Base-by-base conservation (phyloP, 2,888 invertebrate genomes). In the Thumatha senex region DNA sequence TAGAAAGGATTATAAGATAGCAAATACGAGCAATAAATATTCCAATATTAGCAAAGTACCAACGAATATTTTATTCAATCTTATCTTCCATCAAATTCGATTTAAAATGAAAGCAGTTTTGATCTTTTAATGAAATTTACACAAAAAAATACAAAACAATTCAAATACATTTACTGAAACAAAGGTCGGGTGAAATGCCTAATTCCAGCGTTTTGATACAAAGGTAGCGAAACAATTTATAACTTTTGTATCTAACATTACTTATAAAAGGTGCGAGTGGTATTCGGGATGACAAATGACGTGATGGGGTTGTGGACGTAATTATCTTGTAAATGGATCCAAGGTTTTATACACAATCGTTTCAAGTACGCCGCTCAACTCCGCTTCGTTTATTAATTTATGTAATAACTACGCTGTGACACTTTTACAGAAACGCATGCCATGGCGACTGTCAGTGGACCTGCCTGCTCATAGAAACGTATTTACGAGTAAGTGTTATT, bases 241-340 rank as follows among this genome's bases (percentile, higher is more conserved):
- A 67, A 65, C 63, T 55, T 59, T 61, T 65, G 54, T 61, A 24
- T 24, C 18, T 5, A 58, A 55, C 56, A 48, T 53, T 53, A 39
- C 8, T 30, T 47, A 35, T 14, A 51, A 51, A 51, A 49, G 49
- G 44, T 39, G 40, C 31, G 49, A 45, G 35, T 30, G 39, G 34
- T 35, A 38, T 33, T 14, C 29, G 29, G 14, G 18, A 41, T 55
- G 65, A 68, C 55, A 65, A 68, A 66, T 65, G 40, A 48, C 50
- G 31, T 31, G 48, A 45, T 41, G 34, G 46, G 46, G 48, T 48
- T 34, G 46, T 31, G 10, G 42, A 45, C 38, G 55, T 63, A 65
- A 72, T 72, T 70, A 71, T 64, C 60, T 58, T 55, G 64, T 62
- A 61, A 70, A 68, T 58, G 73, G 60, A 56, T 57, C 61, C 67